Percentiles rank a stretch among this genome's conserved stretches.
Evolutionary conservation across 2,797 vertebrate species (phyloP).

Genomic region (Pteropus rufus): DNA sequence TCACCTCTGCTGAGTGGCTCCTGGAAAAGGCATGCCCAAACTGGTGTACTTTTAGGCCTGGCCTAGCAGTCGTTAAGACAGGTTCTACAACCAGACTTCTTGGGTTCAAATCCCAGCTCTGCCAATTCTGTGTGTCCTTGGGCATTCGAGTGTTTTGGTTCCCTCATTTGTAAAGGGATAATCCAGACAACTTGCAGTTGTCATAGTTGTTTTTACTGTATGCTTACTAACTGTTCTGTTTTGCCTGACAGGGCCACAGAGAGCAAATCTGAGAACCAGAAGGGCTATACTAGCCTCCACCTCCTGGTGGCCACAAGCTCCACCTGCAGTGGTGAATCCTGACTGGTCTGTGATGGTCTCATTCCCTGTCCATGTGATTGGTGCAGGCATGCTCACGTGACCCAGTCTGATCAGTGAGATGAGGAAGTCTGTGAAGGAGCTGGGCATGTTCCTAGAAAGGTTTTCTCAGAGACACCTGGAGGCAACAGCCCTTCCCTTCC

Average conservation of each 20-base stretch:
- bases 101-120: neutral
- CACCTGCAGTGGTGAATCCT: neutral
- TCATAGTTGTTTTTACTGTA: too few species aligned
- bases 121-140: neutral
- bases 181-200: neutral
- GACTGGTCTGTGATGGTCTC: conserved; percentile 12
- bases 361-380: neutral
- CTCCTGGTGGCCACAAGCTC: neutral
- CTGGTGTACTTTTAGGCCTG: neutral
- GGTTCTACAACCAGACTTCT: neutral
- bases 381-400: neutral
- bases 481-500: neutral
- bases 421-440: neutral
- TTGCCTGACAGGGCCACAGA: neutral
- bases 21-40: neutral
- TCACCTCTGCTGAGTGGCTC: neutral
- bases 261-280: neutral
- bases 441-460: neutral
- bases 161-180: neutral
- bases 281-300: neutral
- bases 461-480: neutral
- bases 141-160: neutral
- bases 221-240: neutral
- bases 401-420: neutral
- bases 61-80: neutral